Evolutionary conservation across 2,113 vertebrate genomes (phyloP), one percentile per base, ranked within the genome.

Genomic region (Columbina picui): DNA sequence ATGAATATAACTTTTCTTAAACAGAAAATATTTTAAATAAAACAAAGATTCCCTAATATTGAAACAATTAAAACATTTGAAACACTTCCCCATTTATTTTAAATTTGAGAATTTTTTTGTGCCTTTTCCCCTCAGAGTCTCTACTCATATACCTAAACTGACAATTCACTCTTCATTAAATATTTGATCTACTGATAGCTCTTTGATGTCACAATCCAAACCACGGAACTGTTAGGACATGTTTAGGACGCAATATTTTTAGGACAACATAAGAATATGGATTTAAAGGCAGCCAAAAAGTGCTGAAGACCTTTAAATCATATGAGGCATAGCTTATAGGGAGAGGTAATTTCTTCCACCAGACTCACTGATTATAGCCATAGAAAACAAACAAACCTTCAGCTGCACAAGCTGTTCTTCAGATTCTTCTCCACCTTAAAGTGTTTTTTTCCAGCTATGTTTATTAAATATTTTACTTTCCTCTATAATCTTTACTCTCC

Each of bases 381-480:
- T 13, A 45, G 43, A 87, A 82, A 85, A 26, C 23, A 89, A 70
- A 84, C 14, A 14, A 87, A 52, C 21, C 55, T 89, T 60, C 56
- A 71, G 43, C 21, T 83, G 34, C 21, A 60, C 14, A 49, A 60
- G 3, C 3, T 7, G 22, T 71, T 76, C 30, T 47, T 89, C 78
- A 87, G 39, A 56, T 68, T 71, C 18, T 87, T 77, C 45, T 61
- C 21, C 16, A 6, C 10, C 32, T 50, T 70, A 50, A 36, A 74
- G 11, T 4, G 10, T 41, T 61, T 52, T 65, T 29, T 36, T 27
- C 11, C 12, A 45, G 16, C 20, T 16, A 22, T 19, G 1, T 83
- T 94, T 85, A 76, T 53, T 49, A 65, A 87, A 83, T 65, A 83
- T 53, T 94, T 94, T 76, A 47, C 10, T 91, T 78, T 91, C 91